These are phyloP conservation scores for Drosophila orena DNA, from an alignment of 1,140 invertebrate genomes.

Conservation along the genomic window DNA sequence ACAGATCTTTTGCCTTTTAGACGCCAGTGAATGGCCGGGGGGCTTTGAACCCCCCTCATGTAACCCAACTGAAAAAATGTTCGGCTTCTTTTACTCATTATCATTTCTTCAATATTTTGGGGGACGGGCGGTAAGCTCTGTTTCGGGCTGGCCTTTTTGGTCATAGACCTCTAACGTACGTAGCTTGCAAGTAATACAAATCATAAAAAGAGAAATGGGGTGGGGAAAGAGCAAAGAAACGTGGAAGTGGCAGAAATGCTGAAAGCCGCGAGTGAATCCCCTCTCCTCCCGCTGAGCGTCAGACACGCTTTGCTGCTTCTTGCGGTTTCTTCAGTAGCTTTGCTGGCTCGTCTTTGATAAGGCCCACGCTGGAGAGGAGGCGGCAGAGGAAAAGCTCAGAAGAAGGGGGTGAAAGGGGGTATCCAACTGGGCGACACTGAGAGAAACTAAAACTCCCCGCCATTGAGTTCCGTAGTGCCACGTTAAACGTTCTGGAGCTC, in stretches of 20 bases:
- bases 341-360: constrained; percentile 33
- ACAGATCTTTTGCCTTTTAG: constrained; percentile 22
- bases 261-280: constrained; percentile 62
- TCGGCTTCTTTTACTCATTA: too few species aligned
- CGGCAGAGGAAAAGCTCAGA: neutral
- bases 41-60: neutral
- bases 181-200: constrained; percentile 34
- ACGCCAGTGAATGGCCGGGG: constrained; percentile 48
- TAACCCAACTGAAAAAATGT: too few species aligned
- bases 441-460: neutral
- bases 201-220: constrained; percentile 43
- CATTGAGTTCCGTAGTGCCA: too few species aligned
- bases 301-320: constrained; percentile 72
- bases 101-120: neutral
- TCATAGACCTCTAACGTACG: constrained; percentile 61
- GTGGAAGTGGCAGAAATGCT: constrained; percentile 56
- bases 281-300: constrained; percentile 17
- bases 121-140: constrained; percentile 52
- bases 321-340: constrained; percentile 49
- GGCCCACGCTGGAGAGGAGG: constrained; percentile 14
- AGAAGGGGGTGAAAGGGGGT: constrained; percentile 1
- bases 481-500: too few species aligned
- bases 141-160: constrained; percentile 53
- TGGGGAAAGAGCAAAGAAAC: constrained; percentile 21
- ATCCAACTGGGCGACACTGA: neutral